Evolutionary conservation across 1,140 invertebrate genomes (phyloP).

Genomic region (Scaptomyza graminum): DNA sequence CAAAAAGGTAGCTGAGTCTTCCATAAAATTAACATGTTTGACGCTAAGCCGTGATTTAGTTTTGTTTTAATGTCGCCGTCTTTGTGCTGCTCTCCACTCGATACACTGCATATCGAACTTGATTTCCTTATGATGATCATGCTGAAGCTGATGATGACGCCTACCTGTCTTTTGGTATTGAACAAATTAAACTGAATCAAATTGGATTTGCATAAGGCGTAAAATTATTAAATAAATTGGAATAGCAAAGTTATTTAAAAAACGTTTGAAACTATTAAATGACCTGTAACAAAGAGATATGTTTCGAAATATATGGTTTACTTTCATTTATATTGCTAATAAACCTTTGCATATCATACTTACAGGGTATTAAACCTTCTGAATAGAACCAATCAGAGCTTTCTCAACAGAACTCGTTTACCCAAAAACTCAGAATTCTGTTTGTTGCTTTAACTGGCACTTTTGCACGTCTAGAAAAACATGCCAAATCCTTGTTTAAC

Average conservation of each 20-base stretch:
- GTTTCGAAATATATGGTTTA: no score
- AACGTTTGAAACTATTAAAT: no score
- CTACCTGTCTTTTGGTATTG: constrained; percentile 68
- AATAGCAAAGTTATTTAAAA: background rate
- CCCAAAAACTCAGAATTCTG: background rate
- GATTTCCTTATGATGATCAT: constrained; percentile 54
- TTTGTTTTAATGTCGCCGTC: constrained; percentile 80
- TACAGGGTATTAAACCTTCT: constrained; percentile 25
- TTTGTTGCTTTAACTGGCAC: constrained; percentile 29
- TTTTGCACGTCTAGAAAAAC: constrained; percentile 55
- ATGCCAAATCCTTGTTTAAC: constrained; percentile 80
- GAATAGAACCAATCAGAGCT: constrained; percentile 25
- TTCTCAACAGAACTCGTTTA: constrained; percentile 20
- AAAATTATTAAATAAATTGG: constrained; percentile 27
- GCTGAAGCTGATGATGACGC: constrained; percentile 45
- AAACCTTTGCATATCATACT: background rate
- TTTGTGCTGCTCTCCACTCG: constrained; percentile 52
- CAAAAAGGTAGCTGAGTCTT: constrained; percentile 67
- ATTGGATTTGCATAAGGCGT: constrained; percentile 72
- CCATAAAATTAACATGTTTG: constrained; percentile 82
- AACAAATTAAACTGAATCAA: constrained; percentile 52
- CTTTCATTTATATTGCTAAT: no score
- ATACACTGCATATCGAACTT: constrained; percentile 63
- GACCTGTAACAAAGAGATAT: no score
- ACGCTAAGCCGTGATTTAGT: constrained; percentile 83